Percentiles rank a stretch among this genome's conserved stretches.
These are phyloP conservation scores for Drosophila trichaetosa DNA, from an alignment of 2,888 invertebrate genomes.

Conservation along the genomic window DNA sequence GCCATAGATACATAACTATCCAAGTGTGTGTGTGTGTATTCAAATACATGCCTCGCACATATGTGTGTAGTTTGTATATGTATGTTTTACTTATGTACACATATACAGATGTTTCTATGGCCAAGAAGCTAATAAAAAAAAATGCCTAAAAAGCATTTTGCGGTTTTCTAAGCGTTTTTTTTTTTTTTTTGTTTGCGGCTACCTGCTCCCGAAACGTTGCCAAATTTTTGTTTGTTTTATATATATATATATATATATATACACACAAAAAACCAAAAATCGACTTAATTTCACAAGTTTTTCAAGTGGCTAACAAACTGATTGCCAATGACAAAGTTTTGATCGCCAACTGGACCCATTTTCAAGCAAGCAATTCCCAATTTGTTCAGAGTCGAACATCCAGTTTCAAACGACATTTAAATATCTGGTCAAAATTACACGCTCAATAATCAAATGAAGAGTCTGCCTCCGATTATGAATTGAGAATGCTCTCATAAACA, in stretches of 20 bases:
- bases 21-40: neutral
- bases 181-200: conserved; percentile 12
- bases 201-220: conserved; percentile 28
- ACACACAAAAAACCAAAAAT: neutral
- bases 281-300: neutral
- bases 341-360: neutral
- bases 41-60: neutral
- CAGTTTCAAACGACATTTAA: neutral
- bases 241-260: neutral
- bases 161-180: conserved; percentile 14
- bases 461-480: neutral
- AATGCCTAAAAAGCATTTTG: conserved; percentile 36
- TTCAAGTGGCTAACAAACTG: neutral
- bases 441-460: neutral
- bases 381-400: neutral
- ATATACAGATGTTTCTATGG: conserved; percentile 13
- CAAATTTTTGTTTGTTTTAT: neutral
- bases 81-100: conserved; percentile 3
- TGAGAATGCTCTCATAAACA: too few species aligned
- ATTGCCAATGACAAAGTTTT: neutral
- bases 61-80: neutral
- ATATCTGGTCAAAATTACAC: neutral
- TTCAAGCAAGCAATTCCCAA: neutral
- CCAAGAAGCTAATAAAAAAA: conserved; percentile 32
- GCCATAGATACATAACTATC: neutral